A percentile compares a stretch with the other conserved stretches of the same genome.
These are phyloP conservation scores for Ephialtes manifestator DNA, from an alignment of 2,888 invertebrate genomes.

Conservation along the genomic window DNA sequence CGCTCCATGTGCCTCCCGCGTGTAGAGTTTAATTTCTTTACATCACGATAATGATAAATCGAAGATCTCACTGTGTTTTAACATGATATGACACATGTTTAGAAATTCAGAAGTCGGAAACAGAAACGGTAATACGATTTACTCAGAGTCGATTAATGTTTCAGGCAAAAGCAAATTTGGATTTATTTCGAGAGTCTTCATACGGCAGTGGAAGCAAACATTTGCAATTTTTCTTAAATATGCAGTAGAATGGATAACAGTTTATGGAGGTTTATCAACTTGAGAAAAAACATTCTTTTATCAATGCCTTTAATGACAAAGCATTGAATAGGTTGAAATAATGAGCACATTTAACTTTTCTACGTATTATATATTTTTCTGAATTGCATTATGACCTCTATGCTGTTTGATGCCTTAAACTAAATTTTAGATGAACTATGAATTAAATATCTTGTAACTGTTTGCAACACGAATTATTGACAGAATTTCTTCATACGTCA, in stretches of 20 bases:
- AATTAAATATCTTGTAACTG: constrained; percentile 35
- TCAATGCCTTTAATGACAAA: not conserved
- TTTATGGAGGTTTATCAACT: too few species aligned
- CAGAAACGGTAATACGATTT: too few species aligned
- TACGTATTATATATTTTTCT: not conserved
- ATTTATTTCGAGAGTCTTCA: too few species aligned
- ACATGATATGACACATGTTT: not conserved
- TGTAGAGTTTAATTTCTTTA: constrained; percentile 14
- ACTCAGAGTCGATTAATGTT: too few species aligned
- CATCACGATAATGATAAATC: not conserved
- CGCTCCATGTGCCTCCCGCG: constrained; percentile 49
- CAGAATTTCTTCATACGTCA: constrained; percentile 25
- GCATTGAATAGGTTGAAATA: not conserved
- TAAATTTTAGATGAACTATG: not conserved
- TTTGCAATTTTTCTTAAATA: too few species aligned
- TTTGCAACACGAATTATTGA: constrained; percentile 9
- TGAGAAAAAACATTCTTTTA: not conserved
- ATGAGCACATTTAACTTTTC: not conserved
- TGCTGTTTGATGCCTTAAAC: not conserved
- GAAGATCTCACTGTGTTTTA: not conserved
- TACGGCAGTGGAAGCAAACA: too few species aligned
- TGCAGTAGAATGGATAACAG: too few species aligned
- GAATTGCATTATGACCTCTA: not conserved
- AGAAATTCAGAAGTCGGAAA: too few species aligned
- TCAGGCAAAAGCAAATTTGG: too few species aligned